Evolutionary conservation across 1,140 invertebrate genomes (phyloP).

Genomic region (Bombus pascuorum): DNA sequence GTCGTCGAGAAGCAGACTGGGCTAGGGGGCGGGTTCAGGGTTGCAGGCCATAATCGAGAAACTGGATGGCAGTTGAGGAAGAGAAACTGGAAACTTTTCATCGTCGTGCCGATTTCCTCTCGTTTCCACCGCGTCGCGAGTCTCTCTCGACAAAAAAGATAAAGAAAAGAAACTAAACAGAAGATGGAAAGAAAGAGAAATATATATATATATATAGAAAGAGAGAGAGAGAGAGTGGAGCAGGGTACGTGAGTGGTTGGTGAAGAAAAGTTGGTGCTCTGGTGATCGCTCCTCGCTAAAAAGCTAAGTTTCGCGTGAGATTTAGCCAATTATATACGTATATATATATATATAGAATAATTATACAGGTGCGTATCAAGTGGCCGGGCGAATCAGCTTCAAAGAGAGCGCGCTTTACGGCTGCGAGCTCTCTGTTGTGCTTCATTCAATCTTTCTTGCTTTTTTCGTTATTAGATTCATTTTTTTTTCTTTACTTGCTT

Average conservation of each 20-base stretch:
- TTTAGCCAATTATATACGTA: slow-evolving; percentile 73
- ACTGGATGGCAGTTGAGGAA: slow-evolving; percentile 29
- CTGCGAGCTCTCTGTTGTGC: slow-evolving; percentile 59
- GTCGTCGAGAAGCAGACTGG: background rate
- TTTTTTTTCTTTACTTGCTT: slow-evolving; percentile 1
- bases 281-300: slow-evolving; percentile 77
- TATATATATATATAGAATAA: slow-evolving; percentile 46
- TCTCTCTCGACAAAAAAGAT: slow-evolving; percentile 33
- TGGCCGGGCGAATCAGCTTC: slow-evolving; percentile 63
- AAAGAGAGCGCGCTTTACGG: slow-evolving; percentile 57
- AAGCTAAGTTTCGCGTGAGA: slow-evolving; percentile 80
- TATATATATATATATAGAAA: background rate
- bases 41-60: slow-evolving; percentile 27
- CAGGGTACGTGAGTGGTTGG: slow-evolving; percentile 50
- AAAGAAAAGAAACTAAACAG: slow-evolving; percentile 43
- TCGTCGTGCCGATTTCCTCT: slow-evolving; percentile 40
- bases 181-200: slow-evolving; percentile 22
- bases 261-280: slow-evolving; percentile 67
- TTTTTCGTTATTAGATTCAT: background rate
- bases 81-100: slow-evolving; percentile 28
- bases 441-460: slow-evolving; percentile 41
- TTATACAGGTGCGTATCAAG: slow-evolving; percentile 67
- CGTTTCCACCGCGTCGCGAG: slow-evolving; percentile 30
- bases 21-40: too few species aligned
- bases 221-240: slow-evolving; percentile 44